A percentile compares a stretch with the other conserved stretches of the same genome.
Conservation (phyloP, 2,797 vertebrate species). For the Hapalemur alaotrensis region DNA sequence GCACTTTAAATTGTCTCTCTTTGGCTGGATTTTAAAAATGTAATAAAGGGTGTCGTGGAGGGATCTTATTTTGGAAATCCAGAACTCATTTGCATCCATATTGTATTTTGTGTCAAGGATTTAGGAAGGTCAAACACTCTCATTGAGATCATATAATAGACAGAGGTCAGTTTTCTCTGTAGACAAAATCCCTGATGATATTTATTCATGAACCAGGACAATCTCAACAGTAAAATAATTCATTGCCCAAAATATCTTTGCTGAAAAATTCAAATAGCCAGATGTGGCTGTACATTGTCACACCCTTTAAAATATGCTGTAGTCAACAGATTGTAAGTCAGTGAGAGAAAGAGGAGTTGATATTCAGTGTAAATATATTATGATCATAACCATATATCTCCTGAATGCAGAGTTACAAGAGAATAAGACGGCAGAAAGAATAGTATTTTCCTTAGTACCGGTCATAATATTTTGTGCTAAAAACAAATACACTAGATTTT, state of each 20-base stretch:
- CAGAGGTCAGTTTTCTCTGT: slow-evolving; percentile 57
- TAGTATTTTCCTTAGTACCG: background rate
- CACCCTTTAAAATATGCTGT: slow-evolving; percentile 49
- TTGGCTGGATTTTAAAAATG: slow-evolving; percentile 48
- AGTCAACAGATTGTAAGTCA: slow-evolving; percentile 27
- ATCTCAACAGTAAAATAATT: slow-evolving; percentile 62
- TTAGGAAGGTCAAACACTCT: slow-evolving; percentile 66
- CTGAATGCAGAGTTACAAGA: background rate
- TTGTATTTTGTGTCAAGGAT: slow-evolving; percentile 56
- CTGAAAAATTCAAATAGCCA: slow-evolving; percentile 62
- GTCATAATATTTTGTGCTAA: background rate
- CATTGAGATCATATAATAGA: slow-evolving; percentile 54
- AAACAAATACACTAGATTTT: slow-evolving; percentile 10
- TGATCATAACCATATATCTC: background rate
- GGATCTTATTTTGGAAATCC: slow-evolving; percentile 50
- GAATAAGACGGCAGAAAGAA: background rate
- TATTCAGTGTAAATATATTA: background rate
- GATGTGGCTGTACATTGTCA: background rate
- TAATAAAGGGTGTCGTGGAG: background rate
- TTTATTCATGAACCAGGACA: slow-evolving; percentile 71
- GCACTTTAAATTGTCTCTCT: background rate
- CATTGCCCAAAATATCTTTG: slow-evolving; percentile 66
- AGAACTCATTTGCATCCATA: slow-evolving; percentile 61
- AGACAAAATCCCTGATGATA: slow-evolving; percentile 67
- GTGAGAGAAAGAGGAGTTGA: background rate